Percentiles rank a stretch among this genome's conserved stretches.
phyloP scores from a whole-genome alignment of 2,113 vertebrate genomes.

The Anolis carolinensis region DNA sequence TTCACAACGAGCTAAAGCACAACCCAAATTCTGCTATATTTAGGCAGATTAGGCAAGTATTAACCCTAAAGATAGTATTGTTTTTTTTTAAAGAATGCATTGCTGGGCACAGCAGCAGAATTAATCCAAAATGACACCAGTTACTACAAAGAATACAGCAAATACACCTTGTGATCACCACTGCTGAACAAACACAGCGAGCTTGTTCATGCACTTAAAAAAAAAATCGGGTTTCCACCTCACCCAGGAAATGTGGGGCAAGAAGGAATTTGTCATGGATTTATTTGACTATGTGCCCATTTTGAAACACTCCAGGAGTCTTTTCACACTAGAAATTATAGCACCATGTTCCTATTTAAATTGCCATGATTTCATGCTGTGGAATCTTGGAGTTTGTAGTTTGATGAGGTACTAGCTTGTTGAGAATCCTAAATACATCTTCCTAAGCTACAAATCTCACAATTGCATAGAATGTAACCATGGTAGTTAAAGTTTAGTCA shows the following conservation, averaged over 20 bases:
- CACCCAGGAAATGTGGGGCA: not conserved
- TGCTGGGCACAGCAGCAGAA: not conserved
- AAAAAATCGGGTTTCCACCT: not conserved
- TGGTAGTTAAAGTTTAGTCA: no score
- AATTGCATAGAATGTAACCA: no score
- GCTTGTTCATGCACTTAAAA: not conserved
- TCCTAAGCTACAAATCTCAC: no score
- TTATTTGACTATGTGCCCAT: not conserved
- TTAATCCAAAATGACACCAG: not conserved
- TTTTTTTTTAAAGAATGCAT: slow-evolving; percentile 17
- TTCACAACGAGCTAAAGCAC: slow-evolving; percentile 21
- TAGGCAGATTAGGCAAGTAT: slow-evolving; percentile 19
- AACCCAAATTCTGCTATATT: slow-evolving; percentile 3
- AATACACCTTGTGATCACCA: not conserved
- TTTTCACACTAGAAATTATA: no score
- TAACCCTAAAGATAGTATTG: not conserved
- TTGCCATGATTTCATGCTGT: no score
- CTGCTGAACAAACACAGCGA: not conserved
- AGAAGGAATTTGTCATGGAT: not conserved
- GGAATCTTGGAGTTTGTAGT: no score
- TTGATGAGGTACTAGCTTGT: no score
- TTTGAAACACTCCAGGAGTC: not conserved
- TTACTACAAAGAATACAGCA: not conserved
- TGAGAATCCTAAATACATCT: no score
- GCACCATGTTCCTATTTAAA: no score